Evolutionary conservation across 2,797 vertebrate species (phyloP).

Genomic region (Zenarchopterus dispar): DNA sequence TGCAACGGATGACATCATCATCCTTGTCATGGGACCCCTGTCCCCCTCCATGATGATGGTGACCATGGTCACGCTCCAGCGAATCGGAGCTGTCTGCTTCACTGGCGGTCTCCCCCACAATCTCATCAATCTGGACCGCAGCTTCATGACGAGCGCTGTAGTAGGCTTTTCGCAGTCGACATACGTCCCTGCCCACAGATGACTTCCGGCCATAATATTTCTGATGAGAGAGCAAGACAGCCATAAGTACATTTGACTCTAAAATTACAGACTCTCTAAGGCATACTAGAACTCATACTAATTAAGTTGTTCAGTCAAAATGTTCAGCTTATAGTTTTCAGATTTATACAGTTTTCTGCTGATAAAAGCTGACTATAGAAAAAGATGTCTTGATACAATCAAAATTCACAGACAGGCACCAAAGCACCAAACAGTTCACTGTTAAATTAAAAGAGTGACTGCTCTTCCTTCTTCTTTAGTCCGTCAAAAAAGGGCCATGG

Average conservation of each 20-base stretch:
- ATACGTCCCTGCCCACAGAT: constrained; percentile 91
- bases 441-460: constrained; percentile 34
- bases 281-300: no score
- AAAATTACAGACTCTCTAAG: not conserved
- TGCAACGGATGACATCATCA: constrained; percentile 96
- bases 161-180: constrained; percentile 94
- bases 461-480: constrained; percentile 20
- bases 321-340: no score
- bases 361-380: constrained; percentile 19
- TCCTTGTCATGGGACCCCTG: constrained; percentile 87
- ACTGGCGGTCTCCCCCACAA: constrained; percentile 95
- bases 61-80: constrained; percentile 89
- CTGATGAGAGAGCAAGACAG: constrained; percentile 65
- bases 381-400: constrained; percentile 12
- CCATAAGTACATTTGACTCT: not conserved
- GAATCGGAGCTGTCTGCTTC: constrained; percentile 98
- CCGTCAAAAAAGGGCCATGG: constrained; percentile 13
- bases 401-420: constrained; percentile 8
- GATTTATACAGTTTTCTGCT: constrained; percentile 1
- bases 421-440: constrained; percentile 9
- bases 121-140: constrained; percentile 95
- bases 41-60: constrained; percentile 87
- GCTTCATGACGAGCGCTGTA: constrained; percentile 95
- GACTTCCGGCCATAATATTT: constrained; percentile 98
- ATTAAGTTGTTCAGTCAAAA: no score